Evolutionary conservation across 1,140 invertebrate genomes (phyloP), one percentile per base, ranked within the genome.

Genomic region (Globodera ellingtonae): DNA sequence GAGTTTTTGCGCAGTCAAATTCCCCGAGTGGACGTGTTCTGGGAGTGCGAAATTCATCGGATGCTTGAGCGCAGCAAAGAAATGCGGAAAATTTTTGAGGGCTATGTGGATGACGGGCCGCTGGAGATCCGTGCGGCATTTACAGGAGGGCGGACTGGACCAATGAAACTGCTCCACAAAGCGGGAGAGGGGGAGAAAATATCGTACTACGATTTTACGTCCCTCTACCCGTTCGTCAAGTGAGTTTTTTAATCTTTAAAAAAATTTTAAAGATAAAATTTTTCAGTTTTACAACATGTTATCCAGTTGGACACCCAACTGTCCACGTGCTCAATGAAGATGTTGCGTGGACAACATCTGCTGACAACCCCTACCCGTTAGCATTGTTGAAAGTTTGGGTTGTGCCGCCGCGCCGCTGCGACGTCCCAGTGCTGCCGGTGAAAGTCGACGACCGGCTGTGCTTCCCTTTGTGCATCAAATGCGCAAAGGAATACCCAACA

Each of bases 41-140:
- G 75, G 75, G 75, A 77, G 59, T 77, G 75, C 71, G 75, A 77
- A 8, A 77, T 77, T 2, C 10, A 18, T 5, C 9, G 71, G 13
- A 66, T 66, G 75, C 5, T 77, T 0, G 47, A 74, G 15, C 21
- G 24, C 4, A 69, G 71, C 47, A 48, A 13, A 0, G 75, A 74
- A 75, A 77, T 77, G 46, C 15, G 50, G 8, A n/a, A 72, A 21
- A 72, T 9, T 7, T 72, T 72, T 56, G 52, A 24, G 4, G 52
- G 35, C 3, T 72, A 72, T 9, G 47, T 72, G 3, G 71, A 72
- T 44, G 71, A 72, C 4, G 71, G 71, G 21, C 71, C 71, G n/a
- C 9, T 72, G 24, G 71, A n/a, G 8, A 72, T 72, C n/a, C 47
- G 71, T n/a, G 71, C 18, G n/a, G 47, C 47, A 6, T 72, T 72